Evolutionary conservation across 2,888 invertebrate species (phyloP).

Genomic region (Calameuta filiformis): DNA sequence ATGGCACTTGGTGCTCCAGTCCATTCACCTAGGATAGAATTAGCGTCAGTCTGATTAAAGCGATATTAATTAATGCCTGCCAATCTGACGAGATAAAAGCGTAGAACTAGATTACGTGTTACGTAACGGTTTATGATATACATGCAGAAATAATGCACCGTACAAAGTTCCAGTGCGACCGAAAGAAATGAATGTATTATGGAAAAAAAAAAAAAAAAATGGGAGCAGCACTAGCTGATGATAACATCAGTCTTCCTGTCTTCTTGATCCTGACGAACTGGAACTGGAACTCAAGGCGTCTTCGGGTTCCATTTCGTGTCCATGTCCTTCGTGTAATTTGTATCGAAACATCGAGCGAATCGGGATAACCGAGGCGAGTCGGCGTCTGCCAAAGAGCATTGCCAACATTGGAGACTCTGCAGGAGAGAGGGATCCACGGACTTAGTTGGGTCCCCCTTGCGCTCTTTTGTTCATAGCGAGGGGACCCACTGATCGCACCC

Average conservation of each 20-base stretch:
- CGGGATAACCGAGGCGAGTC: slow-evolving; percentile 35
- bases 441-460: not conserved
- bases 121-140: not conserved
- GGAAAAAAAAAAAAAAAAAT: slow-evolving; percentile 31
- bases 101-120: not conserved
- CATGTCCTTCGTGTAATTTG: slow-evolving; percentile 61
- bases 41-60: not conserved
- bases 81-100: not conserved
- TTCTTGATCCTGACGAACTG: not conserved
- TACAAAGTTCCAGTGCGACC: slow-evolving; percentile 11
- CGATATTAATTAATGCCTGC: not conserved
- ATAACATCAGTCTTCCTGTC: slow-evolving; percentile 57
- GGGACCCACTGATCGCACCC: not conserved
- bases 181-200: slow-evolving; percentile 36
- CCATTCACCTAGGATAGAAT: not conserved
- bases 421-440: slow-evolving; percentile 33
- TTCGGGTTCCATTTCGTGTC: slow-evolving; percentile 34
- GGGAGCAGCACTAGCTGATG: slow-evolving; percentile 45
- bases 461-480: not conserved
- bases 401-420: slow-evolving; percentile 28
- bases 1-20: not conserved
- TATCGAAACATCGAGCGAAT: slow-evolving; percentile 55
- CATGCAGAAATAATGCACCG: not conserved
- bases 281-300: slow-evolving; percentile 19
- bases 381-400: slow-evolving; percentile 54